Percentiles rank a stretch among this genome's conserved stretches.
Evolutionary conservation across 2,797 vertebrate genomes (phyloP).

Genomic region (Eurystomus glaucurus): DNA sequence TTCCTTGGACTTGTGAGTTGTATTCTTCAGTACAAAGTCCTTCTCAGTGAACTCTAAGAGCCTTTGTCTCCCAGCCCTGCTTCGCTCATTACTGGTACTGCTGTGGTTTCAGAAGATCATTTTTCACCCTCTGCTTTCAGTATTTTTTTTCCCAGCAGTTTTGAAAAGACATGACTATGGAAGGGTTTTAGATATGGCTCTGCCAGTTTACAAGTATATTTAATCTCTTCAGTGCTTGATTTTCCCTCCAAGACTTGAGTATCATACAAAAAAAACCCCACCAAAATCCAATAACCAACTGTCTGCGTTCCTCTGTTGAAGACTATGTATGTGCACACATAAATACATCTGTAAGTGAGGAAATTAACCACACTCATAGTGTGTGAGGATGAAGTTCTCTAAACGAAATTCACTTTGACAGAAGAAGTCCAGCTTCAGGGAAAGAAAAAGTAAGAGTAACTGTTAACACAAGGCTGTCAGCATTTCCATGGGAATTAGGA

Average conservation of each 20-base stretch:
- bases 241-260: conserved; percentile 11
- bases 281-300: background rate
- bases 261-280: background rate
- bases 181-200: conserved; percentile 4
- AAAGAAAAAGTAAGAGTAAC: background rate
- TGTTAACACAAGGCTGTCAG: conserved; percentile 33
- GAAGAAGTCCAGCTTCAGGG: background rate
- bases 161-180: background rate
- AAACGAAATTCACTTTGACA: conserved; percentile 52
- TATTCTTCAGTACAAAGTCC: conserved; percentile 14
- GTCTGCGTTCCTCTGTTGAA: background rate
- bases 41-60: background rate
- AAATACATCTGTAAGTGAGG: conserved; percentile 11
- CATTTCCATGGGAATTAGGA: conserved; percentile 18
- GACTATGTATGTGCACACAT: background rate
- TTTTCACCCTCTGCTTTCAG: conserved; percentile 20
- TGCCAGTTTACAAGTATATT: background rate
- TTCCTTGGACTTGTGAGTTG: background rate
- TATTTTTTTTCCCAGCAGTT: background rate
- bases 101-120: conserved; percentile 18
- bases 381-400: conserved; percentile 13
- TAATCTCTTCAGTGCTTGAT: background rate
- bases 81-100: background rate
- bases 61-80: background rate
- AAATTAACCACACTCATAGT: background rate